A percentile compares a stretch with the other conserved stretches of the same genome.
phyloP scores from a whole-genome alignment of 2,113 vertebrate genomes.

The Dasyornis broadbenti region DNA sequence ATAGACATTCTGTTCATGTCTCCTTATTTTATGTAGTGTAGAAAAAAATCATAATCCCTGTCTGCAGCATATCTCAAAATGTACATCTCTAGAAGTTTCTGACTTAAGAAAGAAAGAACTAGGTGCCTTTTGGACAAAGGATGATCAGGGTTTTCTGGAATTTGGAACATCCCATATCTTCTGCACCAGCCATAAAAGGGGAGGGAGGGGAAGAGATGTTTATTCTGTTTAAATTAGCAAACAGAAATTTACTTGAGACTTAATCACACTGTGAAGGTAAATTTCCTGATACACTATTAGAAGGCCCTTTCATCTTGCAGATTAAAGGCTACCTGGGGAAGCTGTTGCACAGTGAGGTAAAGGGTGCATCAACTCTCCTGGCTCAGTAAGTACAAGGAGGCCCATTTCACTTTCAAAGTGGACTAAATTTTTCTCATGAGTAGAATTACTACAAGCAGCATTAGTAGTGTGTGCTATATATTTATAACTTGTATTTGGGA shows the following conservation, averaged over 20 bases:
- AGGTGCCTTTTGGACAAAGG: not conserved
- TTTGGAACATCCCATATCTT: not conserved
- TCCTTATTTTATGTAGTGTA: slow-evolving; percentile 21
- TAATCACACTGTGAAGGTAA: slow-evolving; percentile 9
- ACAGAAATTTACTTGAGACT: slow-evolving; percentile 14
- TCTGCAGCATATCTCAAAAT: slow-evolving; percentile 14
- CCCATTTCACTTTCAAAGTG: slow-evolving; percentile 7
- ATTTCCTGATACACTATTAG: slow-evolving; percentile 12
- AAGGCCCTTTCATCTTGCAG: slow-evolving; percentile 41
- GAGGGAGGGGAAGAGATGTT: not conserved
- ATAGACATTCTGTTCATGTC: slow-evolving; percentile 42
- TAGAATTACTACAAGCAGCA: not conserved
- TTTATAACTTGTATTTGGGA: not conserved
- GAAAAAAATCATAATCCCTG: slow-evolving; percentile 24
- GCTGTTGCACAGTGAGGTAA: not conserved
- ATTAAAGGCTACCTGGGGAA: slow-evolving; percentile 46
- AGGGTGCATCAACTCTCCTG: not conserved
- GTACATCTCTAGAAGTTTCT: not conserved
- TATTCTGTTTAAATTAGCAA: slow-evolving; percentile 14
- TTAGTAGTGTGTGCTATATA: not conserved
- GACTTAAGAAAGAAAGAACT: not conserved
- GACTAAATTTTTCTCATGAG: not conserved
- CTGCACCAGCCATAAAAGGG: not conserved
- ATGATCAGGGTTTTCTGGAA: not conserved
- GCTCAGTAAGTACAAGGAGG: not conserved